Base-by-base conservation (phyloP, 1,140 invertebrate species). In the Drosophila aff. region DNA sequence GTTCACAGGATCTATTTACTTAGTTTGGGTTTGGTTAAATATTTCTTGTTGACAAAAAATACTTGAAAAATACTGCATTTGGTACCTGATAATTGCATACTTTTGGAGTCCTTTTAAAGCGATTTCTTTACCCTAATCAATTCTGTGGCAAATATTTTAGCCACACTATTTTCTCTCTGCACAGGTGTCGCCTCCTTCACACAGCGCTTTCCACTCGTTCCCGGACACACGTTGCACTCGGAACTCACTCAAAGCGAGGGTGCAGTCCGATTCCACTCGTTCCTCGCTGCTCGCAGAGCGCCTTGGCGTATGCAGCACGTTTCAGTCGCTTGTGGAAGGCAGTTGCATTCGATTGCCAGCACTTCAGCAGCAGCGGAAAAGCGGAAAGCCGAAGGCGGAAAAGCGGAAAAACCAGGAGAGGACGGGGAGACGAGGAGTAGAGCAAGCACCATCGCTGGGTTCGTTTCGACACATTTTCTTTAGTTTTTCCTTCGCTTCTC, bases 311-410 rank as follows among this genome's bases (percentile, higher is more conserved):
- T 84, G 81, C 81, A 85, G 58, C 72, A 61, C 11, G 60, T 44
- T 50, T 58, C 78, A 81, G 82, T 84, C 78, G 82, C 82, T 73
- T 67, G 46, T 46, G 66, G 82, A 57, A 69, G 64, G 82, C 82
- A 84, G 82, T 69, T 79, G 66, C 81, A 85, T 64, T 79, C 79
- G 79, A 81, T 81, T 71, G 67, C 49, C 63, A 71, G 79, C 79
- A 81, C 61, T 73, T 61, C 36, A 71, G 41, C 40, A 71, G 64
- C 67, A 63, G 57, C 43, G 53, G 46, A 52, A 33, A 43, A 53
- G 23, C 50, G 33, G 18, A 55, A 33, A 18, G 41, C 41, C 41
- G n/a, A 43, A 44, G 18, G 57, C 43, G 53, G 41, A 52, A 33
- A 43, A 47, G 31, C 58, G 40, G 18, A 55, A 36, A 23, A 38